Base-by-base conservation (phyloP, 1,140 invertebrate genomes). In the Agraylea sexmaculata region DNA sequence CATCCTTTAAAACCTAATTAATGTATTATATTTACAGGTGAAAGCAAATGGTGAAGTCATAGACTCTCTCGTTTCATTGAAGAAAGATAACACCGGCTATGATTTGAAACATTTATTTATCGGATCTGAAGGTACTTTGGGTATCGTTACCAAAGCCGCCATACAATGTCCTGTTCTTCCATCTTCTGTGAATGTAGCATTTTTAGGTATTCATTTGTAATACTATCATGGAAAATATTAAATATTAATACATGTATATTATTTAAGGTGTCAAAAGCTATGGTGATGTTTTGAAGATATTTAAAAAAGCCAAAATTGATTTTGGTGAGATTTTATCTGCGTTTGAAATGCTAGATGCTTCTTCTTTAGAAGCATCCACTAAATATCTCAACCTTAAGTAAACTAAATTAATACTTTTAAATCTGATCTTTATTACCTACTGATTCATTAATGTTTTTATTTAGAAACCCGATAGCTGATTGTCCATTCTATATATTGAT, bases 1-100 rank as follows among this genome's bases (percentile, higher is more conserved):
- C 25, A 15, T 17, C 4, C 13, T 35, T 7, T 35, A 19, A 17
- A 17, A 17, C 18, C 15, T 37, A 25, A 23, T 37, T 4, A 7
- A 22, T 28, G 7, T 18, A 23, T 37, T 5, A 17, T 40, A 25
- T 42, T 52, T 56, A 7, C 40, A 88, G 78, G 91, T 97, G 2
- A 73, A 88, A 60, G 84, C 93, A 2, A 78, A 89, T 66, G 92
- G 93, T 0, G 73, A 83, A 37, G 64, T 98, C 1, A 56, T 98
- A 8, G 80, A 97, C 56, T 81, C 83, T 46, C 67, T 98, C 52
- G 83, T 77, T 44, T 73, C 77, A 2, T 64, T 96, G 43, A 85
- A 91, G 55, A 99, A 99, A 63, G 92, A 99, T 56, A 99, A 98
- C 55, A 98, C 94, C 0, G 93, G 92, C 1, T 95, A 94, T 60